Evolutionary conservation across 2,797 vertebrate species (phyloP), one percentile per base, ranked within the genome.

Genomic region (Micropoecilia bifurca): DNA sequence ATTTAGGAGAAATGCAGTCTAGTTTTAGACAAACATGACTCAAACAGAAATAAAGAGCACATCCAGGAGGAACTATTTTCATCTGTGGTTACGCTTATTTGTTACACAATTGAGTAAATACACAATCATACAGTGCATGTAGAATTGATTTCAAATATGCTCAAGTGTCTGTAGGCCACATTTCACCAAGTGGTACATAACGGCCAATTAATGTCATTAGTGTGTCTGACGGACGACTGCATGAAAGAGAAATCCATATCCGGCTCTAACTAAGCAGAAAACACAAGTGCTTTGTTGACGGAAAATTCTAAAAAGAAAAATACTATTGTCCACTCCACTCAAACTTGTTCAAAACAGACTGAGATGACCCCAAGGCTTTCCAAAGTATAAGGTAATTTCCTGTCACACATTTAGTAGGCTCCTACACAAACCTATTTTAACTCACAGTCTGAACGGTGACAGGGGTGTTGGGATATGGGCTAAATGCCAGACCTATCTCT

Each of bases 401-500:
- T 77, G 63, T 36, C 25, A 75, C n/a, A 69, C 33, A 46, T 68
- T 79, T 66, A 53, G 20, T 74, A 57, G 71, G 57, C 46, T 48
- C 68, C 22, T 59, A 63, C 63, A 59, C 79, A 79, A 72, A 80
- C 59, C 45, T 75, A 79, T 79, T 50, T 74, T 53, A 83, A 77
- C 45, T 71, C 66, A 55, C 73, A 76, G 55, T 46, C 68, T 80
- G 45, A 83, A 78, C 79, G 63, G 73, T 78, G 75, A 81, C 78
- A 73, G 73, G 73, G 75, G 76, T 76, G 71, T 69, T 79, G 50
- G 79, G 77, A 76, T 76, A 50, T 80, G 78, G 83, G 83, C 81
- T 72, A 76, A 81, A 80, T 48, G 80, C 86, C 88, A 86, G 82
- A 12, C 43, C 76, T 59, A 53, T 68, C 78, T 80, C 71, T 79